A percentile compares a stretch with the other conserved stretches of the same genome.
These are phyloP conservation scores for Drosophila engyochracea DNA, from an alignment of 2,888 invertebrate genomes.

Conservation along the genomic window DNA sequence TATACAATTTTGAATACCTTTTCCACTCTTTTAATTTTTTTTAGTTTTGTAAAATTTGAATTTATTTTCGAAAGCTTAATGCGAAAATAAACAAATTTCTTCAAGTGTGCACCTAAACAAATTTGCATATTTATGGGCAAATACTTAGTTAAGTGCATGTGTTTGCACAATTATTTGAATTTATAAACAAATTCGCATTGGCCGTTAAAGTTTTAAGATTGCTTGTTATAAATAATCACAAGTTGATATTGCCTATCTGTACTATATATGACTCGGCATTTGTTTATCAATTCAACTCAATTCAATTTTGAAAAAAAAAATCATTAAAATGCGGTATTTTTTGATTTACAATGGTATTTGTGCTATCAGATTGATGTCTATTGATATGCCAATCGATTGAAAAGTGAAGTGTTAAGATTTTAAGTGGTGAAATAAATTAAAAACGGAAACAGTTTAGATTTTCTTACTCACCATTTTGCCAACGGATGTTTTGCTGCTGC, in stretches of 20 bases:
- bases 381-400: constrained; percentile 11
- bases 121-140: constrained; percentile 1
- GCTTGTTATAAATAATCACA: constrained; percentile 19
- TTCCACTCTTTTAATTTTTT: background rate
- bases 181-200: constrained; percentile 7
- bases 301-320: background rate
- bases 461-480: constrained; percentile 46
- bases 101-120: constrained; percentile 6
- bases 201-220: background rate
- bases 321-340: constrained; percentile 2
- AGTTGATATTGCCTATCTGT: constrained; percentile 7
- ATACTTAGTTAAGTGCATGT: background rate
- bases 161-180: background rate
- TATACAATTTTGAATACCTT: background rate
- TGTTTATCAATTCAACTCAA: constrained; percentile 11
- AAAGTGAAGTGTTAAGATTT: background rate
- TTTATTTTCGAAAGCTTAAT: background rate
- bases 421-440: background rate
- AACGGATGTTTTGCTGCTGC: constrained; percentile 2
- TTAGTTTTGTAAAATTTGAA: background rate
- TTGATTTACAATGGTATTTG: constrained; percentile 3
- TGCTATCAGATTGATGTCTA: constrained; percentile 8
- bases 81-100: background rate
- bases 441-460: background rate
- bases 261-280: constrained; percentile 4